phyloP scores from a whole-genome alignment of 2,797 vertebrate genomes.

The Pampus argenteus region DNA sequence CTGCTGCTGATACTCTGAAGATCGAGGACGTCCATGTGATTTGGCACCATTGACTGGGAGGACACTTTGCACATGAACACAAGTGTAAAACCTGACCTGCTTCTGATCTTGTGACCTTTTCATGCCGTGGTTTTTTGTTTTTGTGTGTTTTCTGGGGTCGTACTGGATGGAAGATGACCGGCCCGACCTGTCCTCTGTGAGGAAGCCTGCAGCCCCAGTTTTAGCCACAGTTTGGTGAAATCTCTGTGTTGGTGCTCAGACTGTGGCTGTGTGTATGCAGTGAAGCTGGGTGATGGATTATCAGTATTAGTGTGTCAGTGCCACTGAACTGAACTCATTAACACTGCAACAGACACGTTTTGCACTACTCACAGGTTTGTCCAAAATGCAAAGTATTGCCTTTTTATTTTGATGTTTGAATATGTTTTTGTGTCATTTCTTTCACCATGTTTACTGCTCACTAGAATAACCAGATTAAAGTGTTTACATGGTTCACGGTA shows the following conservation, averaged over 20 bases:
- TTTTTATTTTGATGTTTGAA: constrained; percentile 53
- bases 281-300: constrained; percentile 51
- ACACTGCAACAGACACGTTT: constrained; percentile 47
- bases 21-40: not conserved
- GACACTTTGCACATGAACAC: constrained; percentile 63
- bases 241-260: constrained; percentile 46
- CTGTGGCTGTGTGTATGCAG: constrained; percentile 51
- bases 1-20: constrained; percentile 35
- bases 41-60: constrained; percentile 17
- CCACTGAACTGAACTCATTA: constrained; percentile 54
- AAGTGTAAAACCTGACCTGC: constrained; percentile 18
- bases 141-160: constrained; percentile 35
- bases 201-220: constrained; percentile 63
- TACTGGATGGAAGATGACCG: constrained; percentile 30
- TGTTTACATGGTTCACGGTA: constrained; percentile 13
- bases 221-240: constrained; percentile 26
- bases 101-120: constrained; percentile 32
- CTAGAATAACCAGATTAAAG: not conserved
- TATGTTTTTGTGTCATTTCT: no score
- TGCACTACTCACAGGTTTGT: constrained; percentile 72
- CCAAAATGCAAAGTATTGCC: constrained; percentile 61
- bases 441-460: constrained; percentile 19
- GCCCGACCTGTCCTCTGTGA: constrained; percentile 78
- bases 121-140: not conserved
- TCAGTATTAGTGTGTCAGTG: constrained; percentile 66